These are phyloP conservation scores for Callyntrura guangdongensis DNA, from an alignment of 2,888 invertebrate species.

Conservation along the genomic window DNA sequence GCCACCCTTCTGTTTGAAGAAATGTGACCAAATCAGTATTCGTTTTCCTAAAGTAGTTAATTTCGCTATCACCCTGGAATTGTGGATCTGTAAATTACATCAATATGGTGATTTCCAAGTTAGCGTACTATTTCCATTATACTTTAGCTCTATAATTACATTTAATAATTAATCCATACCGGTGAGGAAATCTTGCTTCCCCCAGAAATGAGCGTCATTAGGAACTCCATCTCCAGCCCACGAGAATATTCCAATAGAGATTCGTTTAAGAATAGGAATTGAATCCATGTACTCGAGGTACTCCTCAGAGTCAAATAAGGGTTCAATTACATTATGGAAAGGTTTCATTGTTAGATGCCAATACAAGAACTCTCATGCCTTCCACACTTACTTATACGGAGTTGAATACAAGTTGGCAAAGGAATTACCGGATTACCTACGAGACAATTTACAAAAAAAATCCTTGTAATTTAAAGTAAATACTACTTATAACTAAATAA, in stretches of 20 bases:
- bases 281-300: conserved; percentile 61
- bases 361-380: conserved; percentile 53
- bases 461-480: not conserved
- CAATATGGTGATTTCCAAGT: too few species aligned
- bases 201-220: conserved; percentile 68
- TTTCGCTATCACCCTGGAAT: conserved; percentile 73
- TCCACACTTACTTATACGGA: conserved; percentile 40
- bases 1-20: conserved; percentile 75
- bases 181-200: conserved; percentile 71
- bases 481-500: too few species aligned
- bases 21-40: conserved; percentile 71
- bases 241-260: conserved; percentile 56
- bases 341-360: conserved; percentile 61
- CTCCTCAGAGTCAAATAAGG: conserved; percentile 67
- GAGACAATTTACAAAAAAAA: not conserved
- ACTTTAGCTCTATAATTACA: not conserved
- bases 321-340: conserved; percentile 68
- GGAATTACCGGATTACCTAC: conserved; percentile 28
- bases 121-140: too few species aligned
- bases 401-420: conserved; percentile 38
- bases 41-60: conserved; percentile 73
- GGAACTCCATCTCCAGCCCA: conserved; percentile 71
- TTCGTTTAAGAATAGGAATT: conserved; percentile 66
- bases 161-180: conserved; percentile 19
- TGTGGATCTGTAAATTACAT: conserved; percentile 56